Conservation (phyloP, 2,888 invertebrate genomes). For the Tigriopus californicus region DNA sequence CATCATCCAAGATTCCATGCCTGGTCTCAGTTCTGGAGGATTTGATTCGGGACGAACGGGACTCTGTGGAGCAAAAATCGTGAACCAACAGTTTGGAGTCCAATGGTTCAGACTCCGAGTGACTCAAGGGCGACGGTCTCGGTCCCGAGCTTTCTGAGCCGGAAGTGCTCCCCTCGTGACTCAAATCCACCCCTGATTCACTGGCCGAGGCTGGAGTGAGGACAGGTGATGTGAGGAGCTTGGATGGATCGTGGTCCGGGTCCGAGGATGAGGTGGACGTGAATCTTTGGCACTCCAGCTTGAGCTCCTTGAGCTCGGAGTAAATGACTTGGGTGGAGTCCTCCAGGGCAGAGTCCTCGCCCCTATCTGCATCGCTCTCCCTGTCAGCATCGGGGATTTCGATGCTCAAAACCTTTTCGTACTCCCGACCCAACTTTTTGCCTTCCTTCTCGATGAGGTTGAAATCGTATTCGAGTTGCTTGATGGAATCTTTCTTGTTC, state of each 20-base stretch:
- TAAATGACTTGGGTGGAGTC: background rate
- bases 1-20: background rate
- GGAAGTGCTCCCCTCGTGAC: background rate
- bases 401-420: background rate
- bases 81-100: too few relatives aligned
- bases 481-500: background rate
- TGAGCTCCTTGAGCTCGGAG: background rate
- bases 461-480: background rate
- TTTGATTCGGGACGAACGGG: too few relatives aligned
- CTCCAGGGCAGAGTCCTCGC: background rate
- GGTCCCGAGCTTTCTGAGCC: too few relatives aligned
- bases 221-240: background rate
- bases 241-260: background rate
- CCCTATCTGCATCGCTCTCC: too few relatives aligned
- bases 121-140: background rate
- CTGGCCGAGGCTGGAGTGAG: too few relatives aligned
- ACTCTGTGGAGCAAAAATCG: too few relatives aligned
- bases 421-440: background rate
- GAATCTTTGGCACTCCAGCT: background rate
- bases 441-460: background rate
- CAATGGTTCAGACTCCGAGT: background rate
- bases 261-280: background rate
- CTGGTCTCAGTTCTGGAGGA: background rate
- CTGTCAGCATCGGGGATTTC: background rate
- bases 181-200: background rate